Conservation (phyloP, 2,888 invertebrate genomes). For the Pterobdella sp. region DNA sequence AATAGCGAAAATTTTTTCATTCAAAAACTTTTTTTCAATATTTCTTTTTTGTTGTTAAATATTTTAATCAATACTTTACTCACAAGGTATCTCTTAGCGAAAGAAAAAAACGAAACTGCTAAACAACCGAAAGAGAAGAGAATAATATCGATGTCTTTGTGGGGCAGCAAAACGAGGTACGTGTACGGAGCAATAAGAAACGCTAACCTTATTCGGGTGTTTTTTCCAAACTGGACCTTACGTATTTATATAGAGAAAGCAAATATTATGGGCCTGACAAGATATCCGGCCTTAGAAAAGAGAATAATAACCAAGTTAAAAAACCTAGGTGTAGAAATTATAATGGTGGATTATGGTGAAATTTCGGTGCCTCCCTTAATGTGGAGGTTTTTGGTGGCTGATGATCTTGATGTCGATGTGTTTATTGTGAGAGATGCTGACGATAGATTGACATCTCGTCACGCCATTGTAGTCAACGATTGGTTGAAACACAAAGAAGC, state of each 20-base stretch:
- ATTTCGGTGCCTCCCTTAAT: conserved; percentile 30
- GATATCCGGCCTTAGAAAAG: conserved; percentile 28
- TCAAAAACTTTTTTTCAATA: background rate
- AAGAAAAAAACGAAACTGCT: background rate
- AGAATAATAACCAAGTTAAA: conserved; percentile 31
- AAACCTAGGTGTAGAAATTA: conserved; percentile 32
- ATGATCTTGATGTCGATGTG: conserved; percentile 29
- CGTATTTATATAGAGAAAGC: conserved; percentile 34
- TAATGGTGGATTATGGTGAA: conserved; percentile 27
- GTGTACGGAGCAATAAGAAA: conserved; percentile 35
- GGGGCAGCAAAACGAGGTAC: conserved; percentile 30
- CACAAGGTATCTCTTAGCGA: conserved; percentile 21
- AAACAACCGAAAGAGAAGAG: conserved; percentile 10
- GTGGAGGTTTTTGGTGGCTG: conserved; percentile 34
- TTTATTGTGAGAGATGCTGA: conserved; percentile 35
- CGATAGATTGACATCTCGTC: conserved; percentile 29
- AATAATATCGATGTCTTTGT: conserved; percentile 36
- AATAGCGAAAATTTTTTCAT: background rate
- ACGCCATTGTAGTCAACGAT: conserved; percentile 32
- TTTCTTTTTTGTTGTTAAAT: background rate
- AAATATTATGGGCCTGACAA: conserved; percentile 7
- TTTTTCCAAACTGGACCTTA: conserved; percentile 35
- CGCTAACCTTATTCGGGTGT: conserved; percentile 34
- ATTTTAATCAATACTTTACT: background rate
- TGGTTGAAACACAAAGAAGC: conserved; percentile 29